Conservation (phyloP, 2,797 vertebrate species). For the Gila robusta region DNA sequence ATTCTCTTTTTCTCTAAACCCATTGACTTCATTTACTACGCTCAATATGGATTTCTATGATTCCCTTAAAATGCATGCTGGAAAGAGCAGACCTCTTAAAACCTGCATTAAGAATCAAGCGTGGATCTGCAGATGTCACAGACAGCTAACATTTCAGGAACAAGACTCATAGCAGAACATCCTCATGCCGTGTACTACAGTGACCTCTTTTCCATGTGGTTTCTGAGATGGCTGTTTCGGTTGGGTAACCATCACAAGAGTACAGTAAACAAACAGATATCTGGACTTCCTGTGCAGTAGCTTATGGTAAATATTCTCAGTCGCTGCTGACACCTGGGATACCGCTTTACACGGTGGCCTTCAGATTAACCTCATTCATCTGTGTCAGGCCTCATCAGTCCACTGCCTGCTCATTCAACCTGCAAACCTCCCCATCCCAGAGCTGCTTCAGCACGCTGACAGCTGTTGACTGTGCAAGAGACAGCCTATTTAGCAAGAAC, state of each 20-base stretch:
- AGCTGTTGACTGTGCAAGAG: slow-evolving; percentile 51
- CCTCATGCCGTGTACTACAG: background rate
- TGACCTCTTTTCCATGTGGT: background rate
- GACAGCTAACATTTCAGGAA: slow-evolving; percentile 4
- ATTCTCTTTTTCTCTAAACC: slow-evolving; percentile 11
- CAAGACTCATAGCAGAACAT: slow-evolving; percentile 13
- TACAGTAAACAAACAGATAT: slow-evolving; percentile 21
- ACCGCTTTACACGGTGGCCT: slow-evolving; percentile 50
- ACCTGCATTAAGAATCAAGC: slow-evolving; percentile 6
- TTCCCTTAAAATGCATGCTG: background rate
- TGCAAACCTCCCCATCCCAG: slow-evolving; percentile 50
- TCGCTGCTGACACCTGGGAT: slow-evolving; percentile 43
- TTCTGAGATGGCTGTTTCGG: slow-evolving; percentile 7
- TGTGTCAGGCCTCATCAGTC: slow-evolving; percentile 62
- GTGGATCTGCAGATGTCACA: slow-evolving; percentile 11
- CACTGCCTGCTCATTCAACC: slow-evolving; percentile 61
- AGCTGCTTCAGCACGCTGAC: slow-evolving; percentile 45
- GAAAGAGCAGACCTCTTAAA: slow-evolving; percentile 11
- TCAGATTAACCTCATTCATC: slow-evolving; percentile 64
- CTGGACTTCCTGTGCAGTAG: slow-evolving; percentile 23
- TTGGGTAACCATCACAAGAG: slow-evolving; percentile 1
- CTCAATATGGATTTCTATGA: slow-evolving; percentile 48
- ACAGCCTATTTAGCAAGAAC: slow-evolving; percentile 45
- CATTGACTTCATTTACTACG: slow-evolving; percentile 41
- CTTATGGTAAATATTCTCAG: slow-evolving; percentile 10